Evolutionary conservation across 2,797 vertebrate species (phyloP), one percentile per base, ranked within the genome.

Genomic region (Epinephelus malabaricus): DNA sequence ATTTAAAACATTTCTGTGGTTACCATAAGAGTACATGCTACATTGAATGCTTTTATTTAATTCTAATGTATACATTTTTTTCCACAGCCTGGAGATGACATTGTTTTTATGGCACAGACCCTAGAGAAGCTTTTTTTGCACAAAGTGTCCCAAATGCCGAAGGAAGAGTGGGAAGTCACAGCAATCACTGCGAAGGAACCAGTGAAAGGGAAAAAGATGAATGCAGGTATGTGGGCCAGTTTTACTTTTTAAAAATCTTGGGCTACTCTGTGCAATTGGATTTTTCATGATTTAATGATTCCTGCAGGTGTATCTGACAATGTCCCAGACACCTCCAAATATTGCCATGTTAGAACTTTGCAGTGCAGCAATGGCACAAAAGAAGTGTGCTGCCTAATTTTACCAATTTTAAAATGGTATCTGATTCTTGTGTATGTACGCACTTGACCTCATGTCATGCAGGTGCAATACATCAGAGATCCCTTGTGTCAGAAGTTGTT

Each of bases 61-160:
- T 30, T 47, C 1, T 27, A 17, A 56, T 38, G 2, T 34, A 0
- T 47, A 6, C 12, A 6, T 61, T 66, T 46, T 78, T 73, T 10
- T 85, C 34, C 91, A 27, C 91, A 99, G 98, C 95, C 97, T 62
- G 95, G 94, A 77, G 97, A 99, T 91, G 98, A 99, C 63, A 94
- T 99, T 77, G 97, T 98, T 83, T 89, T 97, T 68, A 99, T 99
- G 98, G 97, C 97, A 1, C 95, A 97, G 94, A 94, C 94, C 19
- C 92, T 99, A 77, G 97, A 99, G 93, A 98, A 98, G 86, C 55
- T 96, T 7, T 99, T 98, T 87, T 81, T 95, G 83, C 94, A 97
- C 89, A 97, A 97, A 88, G 75, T 97, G 86, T 89, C 96, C 27
- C 88, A 97, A 76, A 98, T 98, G 96, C 97, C 97, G 2, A 84